A percentile compares a stretch with the other conserved stretches of the same genome.
Evolutionary conservation across 1,140 invertebrate species (phyloP).

Genomic region (Drosophila kohkoa): DNA sequence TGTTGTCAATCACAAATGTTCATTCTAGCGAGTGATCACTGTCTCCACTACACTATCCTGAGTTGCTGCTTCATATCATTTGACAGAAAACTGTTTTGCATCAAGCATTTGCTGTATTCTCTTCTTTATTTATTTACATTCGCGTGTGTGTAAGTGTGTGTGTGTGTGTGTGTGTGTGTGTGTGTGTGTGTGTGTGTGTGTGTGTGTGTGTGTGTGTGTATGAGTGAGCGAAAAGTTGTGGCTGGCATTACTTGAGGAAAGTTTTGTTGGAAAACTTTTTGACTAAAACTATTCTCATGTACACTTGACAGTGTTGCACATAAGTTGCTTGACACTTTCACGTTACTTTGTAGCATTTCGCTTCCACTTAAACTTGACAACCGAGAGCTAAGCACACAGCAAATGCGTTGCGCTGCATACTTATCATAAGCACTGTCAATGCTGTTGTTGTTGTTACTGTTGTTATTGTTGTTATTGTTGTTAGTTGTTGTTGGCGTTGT

Average conservation of each 20-base stretch:
- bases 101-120: too few species aligned
- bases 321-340: slow-evolving; percentile 18
- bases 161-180: slow-evolving; percentile 15
- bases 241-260: background rate
- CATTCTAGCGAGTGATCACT: too few species aligned
- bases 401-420: slow-evolving; percentile 2
- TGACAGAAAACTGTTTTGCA: too few species aligned
- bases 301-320: slow-evolving; percentile 23
- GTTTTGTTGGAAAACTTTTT: slow-evolving; percentile 15
- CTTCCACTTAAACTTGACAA: background rate
- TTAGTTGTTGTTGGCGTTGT: slow-evolving; percentile 23
- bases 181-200: slow-evolving; percentile 5
- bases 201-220: slow-evolving; percentile 4
- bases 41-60: too few species aligned
- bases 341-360: background rate
- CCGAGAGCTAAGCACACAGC: background rate
- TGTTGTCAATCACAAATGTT: too few species aligned
- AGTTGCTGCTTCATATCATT: too few species aligned
- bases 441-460: background rate
- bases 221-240: slow-evolving; percentile 10
- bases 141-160: background rate
- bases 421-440: slow-evolving; percentile 3
- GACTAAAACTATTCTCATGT: slow-evolving; percentile 19
- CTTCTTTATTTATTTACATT: too few species aligned
- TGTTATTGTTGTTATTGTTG: slow-evolving; percentile 32